Conservation (phyloP, 2,797 vertebrate species). For the Aeoliscus strigatus region DNA sequence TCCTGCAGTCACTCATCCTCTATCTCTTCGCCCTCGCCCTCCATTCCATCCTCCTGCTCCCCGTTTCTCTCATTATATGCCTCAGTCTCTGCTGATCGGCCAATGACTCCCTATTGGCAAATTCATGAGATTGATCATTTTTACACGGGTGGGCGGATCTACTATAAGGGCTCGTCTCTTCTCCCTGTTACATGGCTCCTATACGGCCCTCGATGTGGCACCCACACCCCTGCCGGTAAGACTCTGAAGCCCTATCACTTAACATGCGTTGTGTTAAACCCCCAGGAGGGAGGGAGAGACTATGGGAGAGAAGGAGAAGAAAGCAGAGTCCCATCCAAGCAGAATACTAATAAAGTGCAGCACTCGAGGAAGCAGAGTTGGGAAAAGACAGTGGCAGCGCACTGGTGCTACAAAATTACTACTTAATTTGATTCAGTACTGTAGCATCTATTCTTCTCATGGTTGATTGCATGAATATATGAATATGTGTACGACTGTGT, state of each 20-base stretch:
- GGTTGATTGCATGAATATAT: slow-evolving; percentile 9
- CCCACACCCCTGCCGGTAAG: slow-evolving; percentile 46
- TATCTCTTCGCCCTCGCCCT: not conserved
- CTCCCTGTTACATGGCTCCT: slow-evolving; percentile 15
- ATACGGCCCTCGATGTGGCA: slow-evolving; percentile 32
- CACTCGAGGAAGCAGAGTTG: slow-evolving; percentile 37
- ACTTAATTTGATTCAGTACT: slow-evolving; percentile 69
- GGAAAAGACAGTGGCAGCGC: slow-evolving; percentile 30
- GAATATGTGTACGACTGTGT: slow-evolving; percentile 19
- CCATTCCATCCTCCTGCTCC: not conserved
- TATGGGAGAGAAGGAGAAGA: slow-evolving; percentile 48
- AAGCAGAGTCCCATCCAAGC: slow-evolving; percentile 46
- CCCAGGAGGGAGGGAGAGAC: slow-evolving; percentile 45
- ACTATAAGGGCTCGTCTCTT: slow-evolving; percentile 30
- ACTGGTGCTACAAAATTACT: slow-evolving; percentile 50
- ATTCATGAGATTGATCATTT: slow-evolving; percentile 67
- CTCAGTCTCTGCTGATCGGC: slow-evolving; percentile 47
- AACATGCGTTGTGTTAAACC: slow-evolving; percentile 65
- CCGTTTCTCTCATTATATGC: slow-evolving; percentile 50
- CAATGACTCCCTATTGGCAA: slow-evolving; percentile 56
- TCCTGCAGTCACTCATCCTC: no score
- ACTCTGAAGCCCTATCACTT: slow-evolving; percentile 63
- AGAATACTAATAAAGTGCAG: slow-evolving; percentile 71
- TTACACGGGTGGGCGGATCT: slow-evolving; percentile 54
- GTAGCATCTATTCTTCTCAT: slow-evolving; percentile 40